Evolutionary conservation across 1,140 invertebrate species (phyloP), one percentile per base, ranked within the genome.

Genomic region (Solen grandis): DNA sequence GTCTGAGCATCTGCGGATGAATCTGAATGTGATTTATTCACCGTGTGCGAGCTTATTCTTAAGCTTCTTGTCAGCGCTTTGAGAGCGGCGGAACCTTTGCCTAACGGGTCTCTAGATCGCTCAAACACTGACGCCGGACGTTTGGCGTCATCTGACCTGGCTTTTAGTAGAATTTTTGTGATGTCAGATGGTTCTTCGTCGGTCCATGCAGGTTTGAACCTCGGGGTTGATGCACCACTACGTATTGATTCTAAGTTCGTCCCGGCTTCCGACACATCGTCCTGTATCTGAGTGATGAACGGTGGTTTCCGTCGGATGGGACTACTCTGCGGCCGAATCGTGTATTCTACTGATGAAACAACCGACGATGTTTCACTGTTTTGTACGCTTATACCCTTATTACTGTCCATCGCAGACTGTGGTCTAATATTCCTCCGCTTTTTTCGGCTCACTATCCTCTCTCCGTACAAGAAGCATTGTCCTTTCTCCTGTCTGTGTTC

Each of bases 381-480:
- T 29, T 73, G 77, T 19, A 59, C 29, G 4, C 82, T 83, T 14
- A 70, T 83, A 13, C 65, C 36, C 54, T 76, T 80, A n/a, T n/a
- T n/a, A 3, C 46, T 19, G 5, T 82, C 84, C 50, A 84, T 68
- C 0, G 87, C 84, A 10, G 87, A 86, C 52, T 88, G 86, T 0
- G 86, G 84, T 19, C 87, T 75, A 22, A 82, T 68, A 29, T 84
- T 84, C 35, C 85, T 57, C 33, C 84, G 80, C 38, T 76, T 84
- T 65, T 86, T 87, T 13, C 88, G 76, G 75, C 87, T 87, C 2
- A 86, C 83, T n/a, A 88, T 86, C 31, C 88, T 66, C 63, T 89
- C 86, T 0, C 88, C 88, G 62, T 89, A 89, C 76, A 89, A 76
- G 54, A 87, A 89, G 54, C 84, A 87, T 19, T 86, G 85, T 13